phyloP scores from a whole-genome alignment of 2,113 vertebrate genomes.

The Nycticorax nycticorax region DNA sequence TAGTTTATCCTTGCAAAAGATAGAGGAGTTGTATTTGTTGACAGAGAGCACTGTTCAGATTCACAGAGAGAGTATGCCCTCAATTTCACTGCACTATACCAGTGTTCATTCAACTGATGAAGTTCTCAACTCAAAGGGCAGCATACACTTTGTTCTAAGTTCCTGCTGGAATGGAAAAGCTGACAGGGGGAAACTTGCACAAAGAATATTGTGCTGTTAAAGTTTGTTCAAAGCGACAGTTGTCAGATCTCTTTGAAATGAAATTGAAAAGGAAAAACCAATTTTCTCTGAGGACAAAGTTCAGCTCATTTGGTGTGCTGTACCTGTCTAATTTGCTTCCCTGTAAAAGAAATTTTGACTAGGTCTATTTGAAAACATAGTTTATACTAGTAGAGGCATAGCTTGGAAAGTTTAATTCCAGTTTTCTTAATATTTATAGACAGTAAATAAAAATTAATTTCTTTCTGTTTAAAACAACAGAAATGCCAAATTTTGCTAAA shows the following conservation, averaged over 20 bases:
- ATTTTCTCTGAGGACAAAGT: constrained; percentile 84
- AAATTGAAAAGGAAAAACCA: constrained; percentile 86
- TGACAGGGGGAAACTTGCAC: constrained; percentile 80
- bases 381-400: constrained; percentile 53
- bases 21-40: constrained; percentile 76
- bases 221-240: constrained; percentile 83
- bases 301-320: constrained; percentile 80
- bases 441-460: constrained; percentile 55
- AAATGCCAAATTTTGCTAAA: constrained; percentile 52
- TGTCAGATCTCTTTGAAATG: constrained; percentile 82
- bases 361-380: constrained; percentile 70
- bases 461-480: constrained; percentile 21
- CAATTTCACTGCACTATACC: constrained; percentile 74
- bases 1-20: constrained; percentile 55
- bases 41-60: constrained; percentile 69
- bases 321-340: constrained; percentile 78
- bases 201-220: constrained; percentile 83
- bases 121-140: constrained; percentile 82
- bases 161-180: constrained; percentile 80
- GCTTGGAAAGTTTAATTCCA: constrained; percentile 63
- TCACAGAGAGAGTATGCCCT: constrained; percentile 76
- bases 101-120: constrained; percentile 78
- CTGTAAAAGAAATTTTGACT: constrained; percentile 74
- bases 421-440: constrained; percentile 30
- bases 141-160: constrained; percentile 80